Conservation (phyloP, 2,888 invertebrate species). For the Microctonus aethiopoides region DNA sequence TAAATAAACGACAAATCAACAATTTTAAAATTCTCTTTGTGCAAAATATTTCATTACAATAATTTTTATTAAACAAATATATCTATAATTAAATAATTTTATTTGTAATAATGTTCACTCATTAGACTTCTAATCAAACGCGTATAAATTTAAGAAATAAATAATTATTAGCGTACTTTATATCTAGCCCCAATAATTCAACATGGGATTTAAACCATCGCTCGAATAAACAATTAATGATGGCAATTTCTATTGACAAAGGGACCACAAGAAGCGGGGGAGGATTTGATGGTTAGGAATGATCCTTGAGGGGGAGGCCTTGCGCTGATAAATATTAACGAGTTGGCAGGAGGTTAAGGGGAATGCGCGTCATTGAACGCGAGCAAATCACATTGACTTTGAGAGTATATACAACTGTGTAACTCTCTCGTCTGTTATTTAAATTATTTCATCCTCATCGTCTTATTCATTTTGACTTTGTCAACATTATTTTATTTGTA, state of each 20-base stretch:
- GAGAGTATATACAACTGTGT: slow-evolving; percentile 11
- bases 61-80: too few species aligned
- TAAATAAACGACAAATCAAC: too few species aligned
- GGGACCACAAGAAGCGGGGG: slow-evolving; percentile 30
- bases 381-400: slow-evolving; percentile 35
- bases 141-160: too few species aligned
- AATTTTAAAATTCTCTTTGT: too few species aligned
- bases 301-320: slow-evolving; percentile 25
- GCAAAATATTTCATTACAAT: too few species aligned
- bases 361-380: slow-evolving; percentile 35
- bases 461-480: slow-evolving; percentile 13
- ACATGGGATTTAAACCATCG: slow-evolving; percentile 13
- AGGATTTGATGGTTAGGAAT: slow-evolving; percentile 15
- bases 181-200: too few species aligned
- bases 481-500: slow-evolving; percentile 4
- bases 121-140: too few species aligned
- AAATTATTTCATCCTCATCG: slow-evolving; percentile 23
- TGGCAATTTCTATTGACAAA: slow-evolving; percentile 32
- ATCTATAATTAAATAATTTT: too few species aligned
- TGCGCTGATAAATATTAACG: slow-evolving; percentile 38
- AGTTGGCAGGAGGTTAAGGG: slow-evolving; percentile 27
- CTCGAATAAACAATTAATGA: slow-evolving; percentile 33
- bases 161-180: neutral
- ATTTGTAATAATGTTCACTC: too few species aligned
- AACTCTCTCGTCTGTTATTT: slow-evolving; percentile 28